Evolutionary conservation across 2,797 vertebrate genomes (phyloP).

Genomic region (Lutra lutra): DNA sequence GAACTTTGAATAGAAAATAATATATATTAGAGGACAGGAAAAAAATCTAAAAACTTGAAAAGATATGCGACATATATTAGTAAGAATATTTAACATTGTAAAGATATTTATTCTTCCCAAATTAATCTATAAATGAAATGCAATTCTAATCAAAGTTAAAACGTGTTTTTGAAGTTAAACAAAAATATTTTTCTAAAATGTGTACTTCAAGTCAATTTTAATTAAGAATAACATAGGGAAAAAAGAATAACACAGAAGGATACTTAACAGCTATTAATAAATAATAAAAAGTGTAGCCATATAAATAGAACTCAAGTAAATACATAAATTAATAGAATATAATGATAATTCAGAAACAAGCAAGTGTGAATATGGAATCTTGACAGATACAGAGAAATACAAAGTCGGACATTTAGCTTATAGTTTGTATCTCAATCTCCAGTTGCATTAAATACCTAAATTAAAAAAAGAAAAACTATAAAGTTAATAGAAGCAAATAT

Average conservation of each 20-base stretch:
- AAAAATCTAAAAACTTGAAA: not conserved
- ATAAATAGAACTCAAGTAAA: not conserved
- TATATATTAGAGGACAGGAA: not conserved
- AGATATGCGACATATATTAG: not conserved
- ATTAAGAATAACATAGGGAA: not conserved
- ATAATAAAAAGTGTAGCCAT: not conserved
- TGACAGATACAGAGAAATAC: not conserved
- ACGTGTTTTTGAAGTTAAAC: not conserved
- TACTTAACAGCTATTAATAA: not conserved
- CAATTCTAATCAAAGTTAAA: not conserved
- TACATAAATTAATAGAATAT: not conserved
- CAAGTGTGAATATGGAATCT: not conserved
- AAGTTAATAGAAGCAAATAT: not conserved
- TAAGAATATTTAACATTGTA: not conserved
- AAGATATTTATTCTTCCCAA: not conserved
- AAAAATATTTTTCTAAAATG: not conserved
- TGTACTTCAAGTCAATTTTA: not conserved
- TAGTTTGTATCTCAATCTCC: not conserved
- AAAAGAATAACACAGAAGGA: not conserved
- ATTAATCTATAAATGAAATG: not conserved
- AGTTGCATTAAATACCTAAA: not conserved
- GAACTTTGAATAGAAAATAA: not conserved
- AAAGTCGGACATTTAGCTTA: not conserved
- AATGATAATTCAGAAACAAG: not conserved
- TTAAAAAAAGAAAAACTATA: not conserved